Evolutionary conservation across 2,888 invertebrate genomes (phyloP).

Genomic region (Cryptocephalus primarius): DNA sequence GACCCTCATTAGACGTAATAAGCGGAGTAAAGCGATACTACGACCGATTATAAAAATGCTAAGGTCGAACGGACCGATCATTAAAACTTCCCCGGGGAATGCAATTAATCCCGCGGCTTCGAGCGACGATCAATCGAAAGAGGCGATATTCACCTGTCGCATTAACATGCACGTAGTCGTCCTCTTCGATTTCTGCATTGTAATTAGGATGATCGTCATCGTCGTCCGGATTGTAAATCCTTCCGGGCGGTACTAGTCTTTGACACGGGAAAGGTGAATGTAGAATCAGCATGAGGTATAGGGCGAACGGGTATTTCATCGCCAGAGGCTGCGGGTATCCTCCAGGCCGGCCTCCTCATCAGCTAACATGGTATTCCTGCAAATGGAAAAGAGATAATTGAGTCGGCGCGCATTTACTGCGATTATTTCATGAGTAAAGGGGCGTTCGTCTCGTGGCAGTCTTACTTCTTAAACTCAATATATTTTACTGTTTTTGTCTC

Average conservation of each 20-base stretch:
- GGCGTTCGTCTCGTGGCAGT: no score
- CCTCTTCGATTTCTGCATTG: constrained; percentile 32
- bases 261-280: constrained; percentile 19
- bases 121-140: not conserved
- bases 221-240: constrained; percentile 24
- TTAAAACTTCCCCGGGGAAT: no score
- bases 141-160: constrained; percentile 30
- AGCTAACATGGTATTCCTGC: constrained; percentile 24
- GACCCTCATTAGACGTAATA: no score
- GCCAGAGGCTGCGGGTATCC: constrained; percentile 27
- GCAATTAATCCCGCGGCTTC: not conserved
- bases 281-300: constrained; percentile 29
- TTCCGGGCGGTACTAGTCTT: constrained; percentile 26
- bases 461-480: no score
- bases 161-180: constrained; percentile 26
- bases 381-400: constrained; percentile 3
- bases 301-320: constrained; percentile 30
- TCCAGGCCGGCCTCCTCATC: constrained; percentile 25
- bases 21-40: no score
- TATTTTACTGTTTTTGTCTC: no score
- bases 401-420: no score
- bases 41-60: no score
- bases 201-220: constrained; percentile 28
- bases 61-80: no score
- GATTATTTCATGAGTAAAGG: no score